phyloP scores from a whole-genome alignment of 2,797 vertebrate genomes.

The Pterois miles region DNA sequence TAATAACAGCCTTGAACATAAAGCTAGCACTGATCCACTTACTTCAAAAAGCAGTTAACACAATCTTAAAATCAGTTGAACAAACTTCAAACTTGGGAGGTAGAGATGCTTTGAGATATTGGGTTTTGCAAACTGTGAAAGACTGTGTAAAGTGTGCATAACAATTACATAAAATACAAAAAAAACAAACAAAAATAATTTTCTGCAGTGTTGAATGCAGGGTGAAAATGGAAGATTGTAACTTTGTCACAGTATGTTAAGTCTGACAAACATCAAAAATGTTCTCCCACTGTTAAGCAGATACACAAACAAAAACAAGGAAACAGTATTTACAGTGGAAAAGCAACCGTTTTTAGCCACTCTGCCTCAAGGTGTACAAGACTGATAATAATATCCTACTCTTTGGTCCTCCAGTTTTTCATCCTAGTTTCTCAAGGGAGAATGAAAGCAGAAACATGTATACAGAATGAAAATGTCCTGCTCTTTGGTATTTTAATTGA shows the following conservation, averaged over 20 bases:
- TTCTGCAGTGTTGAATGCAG: neutral
- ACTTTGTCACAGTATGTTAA: neutral
- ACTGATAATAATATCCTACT: conserved; percentile 2
- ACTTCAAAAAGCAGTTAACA: neutral
- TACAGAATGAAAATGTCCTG: neutral
- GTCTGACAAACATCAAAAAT: neutral
- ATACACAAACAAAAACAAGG: neutral
- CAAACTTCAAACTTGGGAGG: too few species aligned
- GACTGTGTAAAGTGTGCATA: neutral
- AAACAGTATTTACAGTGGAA: neutral
- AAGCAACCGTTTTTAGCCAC: neutral
- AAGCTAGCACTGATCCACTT: neutral
- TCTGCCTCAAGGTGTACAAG: neutral
- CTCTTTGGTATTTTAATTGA: conserved; percentile 39
- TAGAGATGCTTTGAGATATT: neutral
- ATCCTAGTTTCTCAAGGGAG: conserved; percentile 3
- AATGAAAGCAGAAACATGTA: conserved; percentile 27
- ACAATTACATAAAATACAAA: neutral
- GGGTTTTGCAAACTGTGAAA: neutral
- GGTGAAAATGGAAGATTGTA: neutral
- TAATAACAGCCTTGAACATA: neutral
- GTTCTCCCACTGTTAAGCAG: neutral
- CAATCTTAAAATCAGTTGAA: neutral
- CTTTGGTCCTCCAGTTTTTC: neutral
- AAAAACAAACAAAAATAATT: neutral